Conservation (phyloP, 2,113 vertebrate genomes). For the Macquaria ambigua region DNA sequence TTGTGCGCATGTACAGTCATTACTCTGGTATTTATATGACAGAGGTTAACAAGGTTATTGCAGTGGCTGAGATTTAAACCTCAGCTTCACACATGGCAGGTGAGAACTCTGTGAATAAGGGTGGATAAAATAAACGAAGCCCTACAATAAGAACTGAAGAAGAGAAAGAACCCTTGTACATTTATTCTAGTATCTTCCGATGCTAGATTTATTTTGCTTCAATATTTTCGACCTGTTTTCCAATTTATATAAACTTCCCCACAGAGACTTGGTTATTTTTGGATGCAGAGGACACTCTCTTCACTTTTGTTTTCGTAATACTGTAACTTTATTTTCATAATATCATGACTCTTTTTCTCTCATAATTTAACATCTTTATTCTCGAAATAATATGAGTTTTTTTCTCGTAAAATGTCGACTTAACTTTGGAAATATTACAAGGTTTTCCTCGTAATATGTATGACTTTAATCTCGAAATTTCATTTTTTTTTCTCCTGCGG, state of each 20-base stretch:
- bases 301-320: too few species aligned
- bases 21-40: not conserved
- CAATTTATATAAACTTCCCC: not conserved
- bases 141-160: too few species aligned
- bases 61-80: not conserved
- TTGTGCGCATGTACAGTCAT: not conserved
- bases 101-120: not conserved
- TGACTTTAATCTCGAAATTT: too few species aligned
- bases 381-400: not conserved
- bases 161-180: not conserved
- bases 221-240: not conserved
- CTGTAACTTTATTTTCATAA: not conserved
- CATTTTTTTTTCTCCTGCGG: too few species aligned
- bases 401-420: not conserved
- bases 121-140: not conserved
- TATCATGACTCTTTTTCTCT: too few species aligned
- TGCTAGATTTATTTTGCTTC: not conserved
- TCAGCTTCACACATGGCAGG: not conserved
- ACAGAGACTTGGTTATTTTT: not conserved
- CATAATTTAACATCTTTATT: not conserved
- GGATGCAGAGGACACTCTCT: not conserved
- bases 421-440: not conserved
- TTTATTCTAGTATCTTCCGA: not conserved
- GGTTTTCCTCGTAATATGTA: too few species aligned
- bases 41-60: conserved; percentile 1